Base-by-base conservation (phyloP, 2,888 invertebrate species). In the Azorinus chamasolen region DNA sequence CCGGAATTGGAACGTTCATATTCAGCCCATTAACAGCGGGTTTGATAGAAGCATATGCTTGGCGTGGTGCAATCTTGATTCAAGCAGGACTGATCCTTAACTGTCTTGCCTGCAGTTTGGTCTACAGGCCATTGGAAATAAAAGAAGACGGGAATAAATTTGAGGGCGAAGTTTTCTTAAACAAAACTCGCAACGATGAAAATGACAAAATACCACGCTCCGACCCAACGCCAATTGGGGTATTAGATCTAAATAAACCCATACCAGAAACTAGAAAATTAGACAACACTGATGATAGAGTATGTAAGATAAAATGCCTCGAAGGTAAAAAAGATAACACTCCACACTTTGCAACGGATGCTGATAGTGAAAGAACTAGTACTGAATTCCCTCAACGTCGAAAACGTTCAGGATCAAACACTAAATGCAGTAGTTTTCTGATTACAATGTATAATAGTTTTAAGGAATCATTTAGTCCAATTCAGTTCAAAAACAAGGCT, bases 401-500 rank as follows among this genome's bases (percentile, higher is more conserved):
- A 32, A 4, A 32, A 4, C 32, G 32, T 4, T 10, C 32, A 32
- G 10, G 10, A 10, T 32, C 32, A 10, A 10, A 32, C 32, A 32
- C 32, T 6, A 6, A 6, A 32, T 32, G 32, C 32, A 32, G 32
- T 10, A 32, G 32, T 32, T 32, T 32, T 32, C 32, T 32, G 5
- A 32, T 10, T 6, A 32, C 32, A 4, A 32, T 10, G 10, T 32
- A 32, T 32, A 10, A 32, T 6, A 32, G 32, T 32, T 32, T 65
- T 12, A 55, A 46, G 16, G 16, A 48, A 32, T 54, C 65, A 0
- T 55, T 55, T 22, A 48, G 55, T 54, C 43, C 45, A 39, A 32
- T 43, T 1, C 46, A 66, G 10, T 68, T 78, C 14, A 63, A 50
- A 48, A 69, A 71, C 43, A 24, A 96, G 0, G 96, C 97, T 0